Evolutionary conservation across 2,797 vertebrate genomes (phyloP).

Genomic region (Smutsia gigantea): DNA sequence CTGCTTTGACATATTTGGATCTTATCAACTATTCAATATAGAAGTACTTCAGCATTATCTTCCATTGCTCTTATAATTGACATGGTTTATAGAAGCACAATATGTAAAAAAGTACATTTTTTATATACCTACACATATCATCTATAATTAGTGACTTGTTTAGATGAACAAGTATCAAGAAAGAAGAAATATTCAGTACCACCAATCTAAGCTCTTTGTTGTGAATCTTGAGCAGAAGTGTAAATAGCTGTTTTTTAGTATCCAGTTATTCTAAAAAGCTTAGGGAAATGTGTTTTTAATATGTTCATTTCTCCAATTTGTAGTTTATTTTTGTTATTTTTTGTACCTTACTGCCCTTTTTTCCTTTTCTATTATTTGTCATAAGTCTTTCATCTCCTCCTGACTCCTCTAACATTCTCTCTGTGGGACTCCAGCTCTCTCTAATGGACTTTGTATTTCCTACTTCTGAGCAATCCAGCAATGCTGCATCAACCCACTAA

Average conservation of each 20-base stretch:
- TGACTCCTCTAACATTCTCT: neutral
- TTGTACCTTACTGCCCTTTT: neutral
- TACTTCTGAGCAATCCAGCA: neutral
- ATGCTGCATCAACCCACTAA: neutral
- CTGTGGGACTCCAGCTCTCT: neutral
- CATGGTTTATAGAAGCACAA: neutral
- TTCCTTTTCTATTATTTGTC: neutral
- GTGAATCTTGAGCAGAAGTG: neutral
- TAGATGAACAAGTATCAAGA: neutral
- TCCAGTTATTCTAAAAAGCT: neutral
- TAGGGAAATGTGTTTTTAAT: neutral
- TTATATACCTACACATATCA: neutral
- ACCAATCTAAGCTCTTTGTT: neutral
- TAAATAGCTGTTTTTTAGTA: neutral
- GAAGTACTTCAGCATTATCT: neutral
- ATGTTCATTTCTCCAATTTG: neutral
- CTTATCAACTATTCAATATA: constrained; percentile 37
- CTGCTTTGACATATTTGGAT: neutral
- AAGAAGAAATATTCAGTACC: neutral
- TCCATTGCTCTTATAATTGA: constrained; percentile 43
- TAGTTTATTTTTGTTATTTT: neutral
- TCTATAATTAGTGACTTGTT: neutral
- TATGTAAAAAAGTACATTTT: neutral
- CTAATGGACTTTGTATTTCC: neutral
- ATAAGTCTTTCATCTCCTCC: neutral